Base-by-base conservation (phyloP, 2,113 vertebrate genomes). In the Paramisgurnus dabryanus region DNA sequence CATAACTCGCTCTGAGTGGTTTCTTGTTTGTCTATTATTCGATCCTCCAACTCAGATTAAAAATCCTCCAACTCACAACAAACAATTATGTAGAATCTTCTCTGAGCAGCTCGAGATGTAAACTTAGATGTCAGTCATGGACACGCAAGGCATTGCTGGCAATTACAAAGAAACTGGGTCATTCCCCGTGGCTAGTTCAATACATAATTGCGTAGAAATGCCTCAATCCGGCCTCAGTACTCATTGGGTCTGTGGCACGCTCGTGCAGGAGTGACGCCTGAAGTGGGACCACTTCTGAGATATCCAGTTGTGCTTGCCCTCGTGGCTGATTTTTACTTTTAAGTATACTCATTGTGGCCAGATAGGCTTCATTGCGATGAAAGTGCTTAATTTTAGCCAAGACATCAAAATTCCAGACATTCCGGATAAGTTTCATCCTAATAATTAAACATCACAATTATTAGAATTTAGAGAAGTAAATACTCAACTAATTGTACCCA, bases 131-230 rank as follows among this genome's bases (percentile, higher is more conserved):
- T 58, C 68, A 12, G 75, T 68, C 15, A 15, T 69, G 80, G 69
- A 80, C 66, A 79, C 53, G 13, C 65, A 55, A 61, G 68, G 73
- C 77, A 43, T 12, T 78, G 53, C 81, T 82, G 81, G 75, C 75
- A 87, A 75, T 71, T 85, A 87, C 84, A 89, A 81, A 89, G 77
- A 85, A 91, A 89, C 87, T 87, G 86, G 90, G 91, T 91, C 88
- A 83, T 86, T 89, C 87, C 88, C 87, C 80, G 49, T 64, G 80
- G 86, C 85, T 70, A 83, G 87, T 90, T 91, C 85, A 88, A 89
- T 90, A 88, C 66, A 86, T 88, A 86, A 90, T 92, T 89, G 81
- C 81, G 80, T 84, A 80, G 80, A 87, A 86, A 85, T 7, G 57
- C 75, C 78, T 70, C 80, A 84, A 86, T 89, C 77, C 87, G 81